Evolutionary conservation across 1,140 invertebrate genomes (phyloP).

Genomic region (Planococcus citri): DNA sequence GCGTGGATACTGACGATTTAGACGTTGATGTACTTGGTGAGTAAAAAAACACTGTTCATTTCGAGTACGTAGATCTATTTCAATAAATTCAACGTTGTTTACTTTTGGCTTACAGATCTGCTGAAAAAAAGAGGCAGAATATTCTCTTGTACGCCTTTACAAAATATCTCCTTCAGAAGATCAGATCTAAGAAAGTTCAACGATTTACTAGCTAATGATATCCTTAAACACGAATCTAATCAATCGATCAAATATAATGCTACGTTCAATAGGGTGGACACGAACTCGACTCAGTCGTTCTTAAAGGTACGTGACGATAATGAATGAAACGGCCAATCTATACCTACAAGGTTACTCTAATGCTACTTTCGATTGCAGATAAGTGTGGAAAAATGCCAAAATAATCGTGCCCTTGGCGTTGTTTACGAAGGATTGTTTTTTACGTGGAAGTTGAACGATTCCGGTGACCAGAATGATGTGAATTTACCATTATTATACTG

Average conservation of each 20-base stretch:
- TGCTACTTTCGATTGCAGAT: background rate
- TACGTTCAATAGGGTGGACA: background rate
- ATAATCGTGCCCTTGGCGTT: background rate
- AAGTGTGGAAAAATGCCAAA: background rate
- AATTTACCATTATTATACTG: background rate
- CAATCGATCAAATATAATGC: background rate
- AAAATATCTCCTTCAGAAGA: background rate
- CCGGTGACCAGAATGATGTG: background rate
- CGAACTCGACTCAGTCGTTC: background rate
- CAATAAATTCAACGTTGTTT: no score
- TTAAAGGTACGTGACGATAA: background rate
- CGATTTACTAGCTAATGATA: background rate
- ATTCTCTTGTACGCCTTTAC: background rate
- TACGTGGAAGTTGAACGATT: background rate
- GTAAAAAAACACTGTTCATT: background rate
- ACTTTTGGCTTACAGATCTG: background rate
- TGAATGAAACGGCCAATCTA: no score
- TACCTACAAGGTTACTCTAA: background rate
- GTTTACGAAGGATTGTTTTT: slow-evolving; percentile 4
- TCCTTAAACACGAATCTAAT: background rate
- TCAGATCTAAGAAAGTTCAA: background rate
- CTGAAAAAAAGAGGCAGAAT: background rate
- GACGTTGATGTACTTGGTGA: background rate
- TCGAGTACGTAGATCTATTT: no score
- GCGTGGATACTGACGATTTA: background rate